A percentile compares a stretch with the other conserved stretches of the same genome.
Conservation (phyloP, 1,140 invertebrate species). For the Drosophila biarmipes region DNA sequence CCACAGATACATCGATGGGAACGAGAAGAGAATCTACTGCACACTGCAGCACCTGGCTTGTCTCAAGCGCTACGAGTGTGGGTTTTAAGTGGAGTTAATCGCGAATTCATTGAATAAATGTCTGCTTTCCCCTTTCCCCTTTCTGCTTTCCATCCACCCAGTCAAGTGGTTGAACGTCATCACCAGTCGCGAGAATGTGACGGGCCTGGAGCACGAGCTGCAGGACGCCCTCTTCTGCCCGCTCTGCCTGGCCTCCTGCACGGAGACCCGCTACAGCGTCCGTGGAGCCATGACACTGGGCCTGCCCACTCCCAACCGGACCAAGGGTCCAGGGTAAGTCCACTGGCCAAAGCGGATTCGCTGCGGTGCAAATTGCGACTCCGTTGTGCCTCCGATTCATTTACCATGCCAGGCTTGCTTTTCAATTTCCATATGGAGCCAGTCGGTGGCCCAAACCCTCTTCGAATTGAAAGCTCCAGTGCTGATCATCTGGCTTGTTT, state of each 20-base stretch:
- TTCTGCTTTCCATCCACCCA: slow-evolving; percentile 24
- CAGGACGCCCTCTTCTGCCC: slow-evolving; percentile 82
- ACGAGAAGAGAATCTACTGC: slow-evolving; percentile 64
- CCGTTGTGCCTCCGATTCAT: slow-evolving; percentile 15
- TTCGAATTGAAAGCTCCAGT: background rate
- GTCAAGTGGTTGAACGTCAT: slow-evolving; percentile 84
- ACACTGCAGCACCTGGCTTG: slow-evolving; percentile 75
- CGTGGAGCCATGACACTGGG: slow-evolving; percentile 59
- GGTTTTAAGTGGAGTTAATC: slow-evolving; percentile 33
- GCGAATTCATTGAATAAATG: slow-evolving; percentile 38
- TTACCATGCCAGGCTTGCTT: slow-evolving; percentile 20
- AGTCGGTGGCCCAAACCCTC: background rate
- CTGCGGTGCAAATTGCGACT: slow-evolving; percentile 35
- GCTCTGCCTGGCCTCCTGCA: slow-evolving; percentile 71
- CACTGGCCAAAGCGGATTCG: slow-evolving; percentile 26
- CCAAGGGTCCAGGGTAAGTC: slow-evolving; percentile 51
- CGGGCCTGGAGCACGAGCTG: slow-evolving; percentile 78
- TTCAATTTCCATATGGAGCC: slow-evolving; percentile 37
- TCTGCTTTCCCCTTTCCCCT: slow-evolving; percentile 1
- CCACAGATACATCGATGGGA: slow-evolving; percentile 65
- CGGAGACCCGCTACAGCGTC: slow-evolving; percentile 65
- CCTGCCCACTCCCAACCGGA: slow-evolving; percentile 28
- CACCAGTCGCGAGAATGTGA: slow-evolving; percentile 66
- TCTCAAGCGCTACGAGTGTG: slow-evolving; percentile 74
- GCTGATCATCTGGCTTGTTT: slow-evolving; percentile 3